These are phyloP conservation scores for Gulo gulo DNA, from an alignment of 2,113 vertebrate species.

Conservation along the genomic window DNA sequence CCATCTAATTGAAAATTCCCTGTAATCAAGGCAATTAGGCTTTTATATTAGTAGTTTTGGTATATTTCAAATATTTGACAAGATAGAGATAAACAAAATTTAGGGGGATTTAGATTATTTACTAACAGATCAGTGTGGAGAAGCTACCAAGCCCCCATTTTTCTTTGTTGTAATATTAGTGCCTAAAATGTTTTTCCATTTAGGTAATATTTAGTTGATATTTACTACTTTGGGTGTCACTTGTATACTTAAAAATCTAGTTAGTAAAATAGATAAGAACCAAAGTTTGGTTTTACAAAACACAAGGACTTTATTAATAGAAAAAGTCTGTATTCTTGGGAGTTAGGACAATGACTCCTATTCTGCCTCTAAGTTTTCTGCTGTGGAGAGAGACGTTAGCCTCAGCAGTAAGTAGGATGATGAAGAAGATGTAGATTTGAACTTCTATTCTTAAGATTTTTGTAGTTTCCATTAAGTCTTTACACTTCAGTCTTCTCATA, in stretches of 20 bases:
- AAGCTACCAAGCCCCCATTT: not conserved
- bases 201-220: slow-evolving; percentile 14
- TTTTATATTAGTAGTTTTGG: slow-evolving; percentile 6
- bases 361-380: not conserved
- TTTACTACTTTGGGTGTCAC: not conserved
- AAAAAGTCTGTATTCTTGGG: slow-evolving; percentile 23
- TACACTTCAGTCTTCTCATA: not conserved
- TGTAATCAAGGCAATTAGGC: not conserved
- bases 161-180: not conserved
- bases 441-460: not conserved
- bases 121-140: not conserved
- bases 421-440: slow-evolving; percentile 6
- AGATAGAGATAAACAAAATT: not conserved
- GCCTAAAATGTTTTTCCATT: not conserved
- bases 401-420: not conserved
- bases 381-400: not conserved
- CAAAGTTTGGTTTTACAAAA: slow-evolving; percentile 40
- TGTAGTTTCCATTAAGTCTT: slow-evolving; percentile 13
- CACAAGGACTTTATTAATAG: slow-evolving; percentile 22
- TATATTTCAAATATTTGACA: slow-evolving; percentile 22
- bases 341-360: slow-evolving; percentile 6
- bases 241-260: not conserved
- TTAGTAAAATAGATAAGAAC: slow-evolving; percentile 35
- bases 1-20: slow-evolving; percentile 18
- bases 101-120: not conserved